These are phyloP conservation scores for Theocolax elegans DNA, from an alignment of 1,140 invertebrate genomes.

Conservation along the genomic window DNA sequence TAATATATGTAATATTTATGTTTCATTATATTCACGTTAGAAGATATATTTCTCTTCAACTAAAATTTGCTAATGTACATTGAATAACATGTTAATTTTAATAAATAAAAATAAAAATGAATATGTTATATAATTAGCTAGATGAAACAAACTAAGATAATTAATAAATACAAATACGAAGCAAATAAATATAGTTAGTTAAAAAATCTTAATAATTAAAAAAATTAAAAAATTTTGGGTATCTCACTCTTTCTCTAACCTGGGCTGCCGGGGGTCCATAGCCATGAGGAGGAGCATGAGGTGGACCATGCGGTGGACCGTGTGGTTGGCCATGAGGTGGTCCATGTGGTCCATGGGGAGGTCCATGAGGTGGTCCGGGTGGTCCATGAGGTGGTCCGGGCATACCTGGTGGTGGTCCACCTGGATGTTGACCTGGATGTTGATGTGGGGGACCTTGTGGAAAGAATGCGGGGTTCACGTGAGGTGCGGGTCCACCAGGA, in stretches of 20 bases:
- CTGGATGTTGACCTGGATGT: conserved; percentile 72
- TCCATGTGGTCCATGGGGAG: conserved; percentile 72
- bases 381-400: conserved; percentile 72
- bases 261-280: conserved; percentile 69
- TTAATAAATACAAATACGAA: too few relatives aligned
- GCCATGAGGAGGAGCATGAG: conserved; percentile 70
- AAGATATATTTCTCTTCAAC: too few relatives aligned
- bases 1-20: too few relatives aligned
- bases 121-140: not conserved
- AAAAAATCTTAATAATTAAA: not conserved
- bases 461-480: conserved; percentile 97
- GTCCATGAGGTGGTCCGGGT: conserved; percentile 71
- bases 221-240: conserved; percentile 40
- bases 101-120: not conserved
- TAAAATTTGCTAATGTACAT: too few relatives aligned
- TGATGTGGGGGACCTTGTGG: conserved; percentile 77
- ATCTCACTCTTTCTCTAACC: too few relatives aligned
- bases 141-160: not conserved
- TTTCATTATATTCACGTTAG: too few relatives aligned
- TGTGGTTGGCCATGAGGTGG: conserved; percentile 72
- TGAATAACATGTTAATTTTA: too few relatives aligned
- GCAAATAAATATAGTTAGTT: too few relatives aligned
- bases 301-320: conserved; percentile 72
- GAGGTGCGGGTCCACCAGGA: conserved; percentile 84
- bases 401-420: conserved; percentile 70